Evolutionary conservation across 2,888 invertebrate genomes (phyloP), one percentile per base, ranked within the genome.

Genomic region (Sericinus montela): DNA sequence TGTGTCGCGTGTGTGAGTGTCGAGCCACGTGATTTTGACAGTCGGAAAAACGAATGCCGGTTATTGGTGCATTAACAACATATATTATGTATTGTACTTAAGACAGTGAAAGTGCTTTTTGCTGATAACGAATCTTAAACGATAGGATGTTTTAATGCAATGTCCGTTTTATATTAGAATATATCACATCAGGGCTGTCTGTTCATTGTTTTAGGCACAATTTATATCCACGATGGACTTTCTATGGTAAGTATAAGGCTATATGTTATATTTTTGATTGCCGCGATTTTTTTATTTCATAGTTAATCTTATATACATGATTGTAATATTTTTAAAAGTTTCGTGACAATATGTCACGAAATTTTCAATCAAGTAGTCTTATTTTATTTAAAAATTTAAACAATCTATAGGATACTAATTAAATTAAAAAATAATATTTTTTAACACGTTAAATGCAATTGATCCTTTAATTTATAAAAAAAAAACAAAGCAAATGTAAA

Each of bases 1-100:
- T 69, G 65, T 72, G 67, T 63, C 64, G 72, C 69, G 74, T 72
- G 76, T 73, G 78, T 76, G 70, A 70, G 67, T 69, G 66, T 59
- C 32, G 63, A 54, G 45, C 79, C 87, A 86, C 83, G 86, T 86
- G 86, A 79, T 78, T 85, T 82, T 86, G 87, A 87, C 87, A 85
- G 77, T 71, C 65, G 58, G 55, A 60, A 59, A 53, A 60, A 49
- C 55, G 67, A 70, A 73, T 72, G 73, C 79, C 79, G 78, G 80
- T 60, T 65, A 55, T 60, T 66, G 68, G 55, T 59, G 65, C 67
- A 64, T 63, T 63, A 45, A 19, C 28, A 43, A 48, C 48, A 19
- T 65, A 63, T 63, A n/a, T n/a, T n/a, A 64, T 63, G 71, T 65
- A 63, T 55, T 61, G 51, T 60, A 51, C 56, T 58, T 69, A 59